phyloP scores from a whole-genome alignment of 2,113 vertebrate genomes.

The Hiodon tergisus region DNA sequence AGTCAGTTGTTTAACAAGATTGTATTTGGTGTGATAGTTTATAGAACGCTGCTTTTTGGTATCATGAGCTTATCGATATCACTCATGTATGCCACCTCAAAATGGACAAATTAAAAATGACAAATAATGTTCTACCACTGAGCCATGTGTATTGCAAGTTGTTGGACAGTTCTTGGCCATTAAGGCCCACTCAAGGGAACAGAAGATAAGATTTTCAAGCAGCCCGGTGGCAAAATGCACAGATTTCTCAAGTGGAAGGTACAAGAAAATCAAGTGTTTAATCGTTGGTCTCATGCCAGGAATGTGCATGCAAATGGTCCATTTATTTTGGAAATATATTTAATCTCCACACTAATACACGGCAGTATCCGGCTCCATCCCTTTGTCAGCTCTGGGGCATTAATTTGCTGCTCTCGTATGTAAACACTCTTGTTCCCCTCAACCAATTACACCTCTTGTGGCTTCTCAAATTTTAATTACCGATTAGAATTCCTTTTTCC shows the following conservation, averaged over 20 bases:
- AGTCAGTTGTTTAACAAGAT: too few relatives aligned
- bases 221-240: too few relatives aligned
- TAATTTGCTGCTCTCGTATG: constrained; percentile 71
- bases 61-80: too few relatives aligned
- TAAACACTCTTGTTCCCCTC: constrained; percentile 78
- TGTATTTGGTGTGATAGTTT: too few relatives aligned
- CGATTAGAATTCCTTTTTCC: constrained; percentile 90
- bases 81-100: too few relatives aligned
- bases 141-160: too few relatives aligned
- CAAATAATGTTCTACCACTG: too few relatives aligned
- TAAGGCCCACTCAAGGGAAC: too few relatives aligned
- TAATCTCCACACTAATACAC: constrained; percentile 42
- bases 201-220: too few relatives aligned
- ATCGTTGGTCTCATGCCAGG: constrained; percentile 18
- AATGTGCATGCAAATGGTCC: constrained; percentile 37
- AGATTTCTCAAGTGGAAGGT: background rate
- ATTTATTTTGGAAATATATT: constrained; percentile 42
- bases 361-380: constrained; percentile 41
- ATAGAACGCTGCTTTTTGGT: too few relatives aligned
- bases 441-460: constrained; percentile 84
- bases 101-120: too few relatives aligned
- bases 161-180: too few relatives aligned
- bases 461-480: constrained; percentile 86
- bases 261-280: background rate
- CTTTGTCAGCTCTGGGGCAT: constrained; percentile 63